phyloP scores from a whole-genome alignment of 2,888 invertebrate species.

The Clanis bilineata region DNA sequence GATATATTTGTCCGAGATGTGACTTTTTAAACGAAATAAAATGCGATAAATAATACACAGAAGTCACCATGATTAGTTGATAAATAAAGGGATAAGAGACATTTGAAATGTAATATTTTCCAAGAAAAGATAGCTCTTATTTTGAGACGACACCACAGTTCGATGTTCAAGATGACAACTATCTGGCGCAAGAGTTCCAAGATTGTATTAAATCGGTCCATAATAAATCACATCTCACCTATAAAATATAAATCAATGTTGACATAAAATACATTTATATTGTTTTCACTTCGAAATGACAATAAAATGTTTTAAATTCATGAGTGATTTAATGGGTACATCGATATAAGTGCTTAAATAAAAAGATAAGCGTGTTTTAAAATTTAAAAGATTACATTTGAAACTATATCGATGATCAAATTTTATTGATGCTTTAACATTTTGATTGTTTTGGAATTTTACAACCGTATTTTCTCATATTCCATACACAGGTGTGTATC shows the following conservation, averaged over 20 bases:
- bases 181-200: slow-evolving; percentile 39
- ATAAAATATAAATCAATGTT: slow-evolving; percentile 77
- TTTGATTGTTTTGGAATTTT: slow-evolving; percentile 42
- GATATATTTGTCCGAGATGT: not conserved
- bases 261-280: slow-evolving; percentile 80
- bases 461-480: slow-evolving; percentile 29
- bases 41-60: not conserved
- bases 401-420: slow-evolving; percentile 55
- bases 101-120: not conserved
- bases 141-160: not conserved
- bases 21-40: not conserved
- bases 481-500: slow-evolving; percentile 22
- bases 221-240: slow-evolving; percentile 77
- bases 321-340: slow-evolving; percentile 72
- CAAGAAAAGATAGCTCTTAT: slow-evolving; percentile 5
- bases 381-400: slow-evolving; percentile 41
- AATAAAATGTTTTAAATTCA: slow-evolving; percentile 78
- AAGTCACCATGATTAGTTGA: not conserved
- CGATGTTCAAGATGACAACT: slow-evolving; percentile 27
- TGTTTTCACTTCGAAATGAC: slow-evolving; percentile 78
- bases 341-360: slow-evolving; percentile 55
- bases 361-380: slow-evolving; percentile 45
- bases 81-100: not conserved
- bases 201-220: slow-evolving; percentile 68
- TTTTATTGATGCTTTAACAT: slow-evolving; percentile 54